A percentile compares a stretch with the other conserved stretches of the same genome.
phyloP scores from a whole-genome alignment of 2,113 vertebrate species.

The Calyptommatus sinebrachiatus region DNA sequence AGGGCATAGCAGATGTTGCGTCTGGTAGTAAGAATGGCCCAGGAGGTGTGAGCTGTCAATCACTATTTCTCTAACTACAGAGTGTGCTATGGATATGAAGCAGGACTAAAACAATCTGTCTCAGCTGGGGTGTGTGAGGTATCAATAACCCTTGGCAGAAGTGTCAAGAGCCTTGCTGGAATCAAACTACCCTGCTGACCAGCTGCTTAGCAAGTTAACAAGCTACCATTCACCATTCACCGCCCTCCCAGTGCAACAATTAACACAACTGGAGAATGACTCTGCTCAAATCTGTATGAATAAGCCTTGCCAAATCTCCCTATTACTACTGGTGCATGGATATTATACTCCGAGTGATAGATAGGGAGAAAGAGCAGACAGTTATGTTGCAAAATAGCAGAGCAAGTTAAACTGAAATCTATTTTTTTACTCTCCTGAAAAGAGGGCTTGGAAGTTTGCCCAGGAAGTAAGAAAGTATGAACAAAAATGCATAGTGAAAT shows the following conservation, averaged over 20 bases:
- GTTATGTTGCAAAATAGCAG: not conserved
- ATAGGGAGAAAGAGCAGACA: conserved; percentile 7
- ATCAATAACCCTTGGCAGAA: conserved; percentile 82
- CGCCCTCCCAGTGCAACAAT: conserved; percentile 67
- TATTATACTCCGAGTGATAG: conserved; percentile 25
- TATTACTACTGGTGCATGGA: conserved; percentile 43
- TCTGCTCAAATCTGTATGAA: conserved; percentile 54
- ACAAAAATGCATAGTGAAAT: not conserved
- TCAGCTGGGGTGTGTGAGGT: conserved; percentile 79
- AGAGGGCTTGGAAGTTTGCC: conserved; percentile 32
- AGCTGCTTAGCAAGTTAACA: conserved; percentile 83
- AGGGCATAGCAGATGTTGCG: conserved; percentile 85
- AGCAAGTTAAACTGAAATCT: conserved; percentile 21
- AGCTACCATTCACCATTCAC: conserved; percentile 63
- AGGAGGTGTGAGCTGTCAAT: conserved; percentile 85
- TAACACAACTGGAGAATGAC: conserved; percentile 74
- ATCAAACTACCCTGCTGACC: conserved; percentile 80
- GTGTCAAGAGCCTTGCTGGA: conserved; percentile 79
- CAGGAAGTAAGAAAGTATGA: not conserved
- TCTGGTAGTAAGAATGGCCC: conserved; percentile 84
- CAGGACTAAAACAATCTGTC: conserved; percentile 80
- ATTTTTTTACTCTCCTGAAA: conserved; percentile 19
- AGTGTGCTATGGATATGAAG: conserved; percentile 77
- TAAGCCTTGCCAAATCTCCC: conserved; percentile 27
- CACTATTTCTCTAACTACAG: conserved; percentile 75